Percentiles rank a stretch among this genome's conserved stretches.
These are phyloP conservation scores for Melanotaenia nigrans DNA, from an alignment of 2,797 vertebrate genomes.

Conservation along the genomic window DNA sequence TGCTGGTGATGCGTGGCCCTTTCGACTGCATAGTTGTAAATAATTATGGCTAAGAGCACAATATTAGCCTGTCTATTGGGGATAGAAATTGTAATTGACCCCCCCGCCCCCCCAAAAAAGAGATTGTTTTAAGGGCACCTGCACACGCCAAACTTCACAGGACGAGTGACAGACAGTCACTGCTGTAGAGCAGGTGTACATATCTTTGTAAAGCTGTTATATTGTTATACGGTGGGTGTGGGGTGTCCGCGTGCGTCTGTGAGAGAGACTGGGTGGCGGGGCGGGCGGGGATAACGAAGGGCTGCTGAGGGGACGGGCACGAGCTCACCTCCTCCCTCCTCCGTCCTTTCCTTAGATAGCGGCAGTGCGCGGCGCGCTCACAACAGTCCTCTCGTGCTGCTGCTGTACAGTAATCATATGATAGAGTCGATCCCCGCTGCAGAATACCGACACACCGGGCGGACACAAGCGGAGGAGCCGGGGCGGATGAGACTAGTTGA, in stretches of 20 bases:
- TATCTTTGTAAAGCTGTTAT: conserved; percentile 48
- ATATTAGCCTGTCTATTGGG: too few species aligned
- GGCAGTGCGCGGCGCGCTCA: conserved; percentile 70
- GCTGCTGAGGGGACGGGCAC: conserved; percentile 35
- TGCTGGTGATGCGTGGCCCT: too few species aligned
- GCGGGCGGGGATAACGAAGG: conserved; percentile 21
- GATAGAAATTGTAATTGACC: neutral
- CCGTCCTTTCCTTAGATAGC: conserved; percentile 25
- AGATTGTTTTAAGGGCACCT: neutral
- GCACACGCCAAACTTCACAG: conserved; percentile 8
- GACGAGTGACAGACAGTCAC: conserved; percentile 53
- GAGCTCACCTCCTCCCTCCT: conserved; percentile 39
- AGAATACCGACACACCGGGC: conserved; percentile 71
- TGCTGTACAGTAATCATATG: conserved; percentile 83
- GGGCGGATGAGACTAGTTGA: conserved; percentile 34
- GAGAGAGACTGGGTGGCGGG: neutral
- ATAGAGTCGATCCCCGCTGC: conserved; percentile 70
- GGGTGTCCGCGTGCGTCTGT: conserved; percentile 2
- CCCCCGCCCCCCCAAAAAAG: too few species aligned
- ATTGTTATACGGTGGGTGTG: conserved; percentile 41
- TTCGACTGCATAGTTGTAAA: too few species aligned
- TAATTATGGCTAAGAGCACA: too few species aligned
- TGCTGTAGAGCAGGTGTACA: conserved; percentile 66
- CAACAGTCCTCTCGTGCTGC: conserved; percentile 64
- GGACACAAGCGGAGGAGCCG: conserved; percentile 43